Evolutionary conservation across 2,797 vertebrate genomes (phyloP), one percentile per base, ranked within the genome.

Genomic region (Enteromius argenteus): DNA sequence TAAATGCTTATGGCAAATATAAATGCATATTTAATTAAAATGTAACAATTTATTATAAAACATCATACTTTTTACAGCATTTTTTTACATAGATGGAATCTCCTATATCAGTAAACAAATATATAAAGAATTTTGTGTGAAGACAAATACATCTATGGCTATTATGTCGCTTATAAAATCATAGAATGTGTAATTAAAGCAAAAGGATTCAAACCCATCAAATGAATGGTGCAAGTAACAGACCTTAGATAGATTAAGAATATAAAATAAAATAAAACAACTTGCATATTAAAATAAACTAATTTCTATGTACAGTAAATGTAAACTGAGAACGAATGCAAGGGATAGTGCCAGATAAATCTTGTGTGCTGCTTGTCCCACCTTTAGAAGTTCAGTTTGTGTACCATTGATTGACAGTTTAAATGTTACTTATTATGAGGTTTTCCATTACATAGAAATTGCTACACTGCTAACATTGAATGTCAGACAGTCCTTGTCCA

Each of bases 11-110:
- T 2, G 14, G 19, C 7, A 23, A 79, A 23, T 66, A 35, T 35
- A 35, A 19, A 66, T 19, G 7, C 62, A 32, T 32, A 32, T 32
- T 19, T 35, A 19, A 66, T 66, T 64, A 17, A 17, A 64, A 64
- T 32, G 15, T 64, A 17, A 64, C 2, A 7, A 4, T 4, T 19
- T 9, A 27, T 35, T 35, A 32, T 64, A 19, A 35, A 35, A 19
- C 62, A 19, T 19, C 8, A 13, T 56, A 27, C 30, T 68, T 67
- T 80, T 68, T 81, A 69, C 67, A 44, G 37, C 53, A 72, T 46
- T 37, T 17, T 67, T 51, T n/a, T 23, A 27, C 21, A 7, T 5
- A 53, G 4, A 51, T 37, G 1, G 60, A 15, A 42, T 13, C 53
- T 76, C 32, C 14, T 76, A 13, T 51, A 9, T 58, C 3, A 53